Evolutionary conservation across 1,140 invertebrate species (phyloP).

Genomic region (Cyclina sinensis): DNA sequence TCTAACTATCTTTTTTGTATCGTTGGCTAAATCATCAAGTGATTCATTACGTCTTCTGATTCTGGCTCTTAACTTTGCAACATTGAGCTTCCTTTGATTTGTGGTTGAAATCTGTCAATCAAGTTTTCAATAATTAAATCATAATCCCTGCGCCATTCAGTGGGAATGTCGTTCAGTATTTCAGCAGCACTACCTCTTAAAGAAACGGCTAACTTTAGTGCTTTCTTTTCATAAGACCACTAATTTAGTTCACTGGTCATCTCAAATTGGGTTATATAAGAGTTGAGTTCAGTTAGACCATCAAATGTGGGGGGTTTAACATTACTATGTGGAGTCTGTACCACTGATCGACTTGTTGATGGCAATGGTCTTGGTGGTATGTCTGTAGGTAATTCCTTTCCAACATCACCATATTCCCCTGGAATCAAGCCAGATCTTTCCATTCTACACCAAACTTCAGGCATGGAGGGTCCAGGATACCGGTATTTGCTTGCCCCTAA

Average conservation of each 20-base stretch:
- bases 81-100: too few relatives aligned
- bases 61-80: too few relatives aligned
- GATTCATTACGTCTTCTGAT: too few relatives aligned
- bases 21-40: not conserved
- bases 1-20: not conserved
- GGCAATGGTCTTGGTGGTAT: not conserved
- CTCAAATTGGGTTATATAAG: not conserved
- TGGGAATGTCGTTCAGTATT: not conserved
- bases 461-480: slow-evolving; percentile 10
- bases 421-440: slow-evolving; percentile 18
- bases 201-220: not conserved
- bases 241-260: not conserved
- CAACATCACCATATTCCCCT: not conserved
- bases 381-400: not conserved
- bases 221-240: not conserved
- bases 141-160: too few relatives aligned
- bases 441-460: not conserved
- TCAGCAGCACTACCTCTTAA: not conserved
- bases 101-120: too few relatives aligned
- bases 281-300: not conserved
- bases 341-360: not conserved
- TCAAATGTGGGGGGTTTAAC: not conserved
- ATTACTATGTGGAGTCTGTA: not conserved
- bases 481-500: slow-evolving; percentile 12
- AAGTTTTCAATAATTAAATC: too few relatives aligned